Conservation (phyloP, 1,140 invertebrate genomes). For the Drosophila sproati region DNA sequence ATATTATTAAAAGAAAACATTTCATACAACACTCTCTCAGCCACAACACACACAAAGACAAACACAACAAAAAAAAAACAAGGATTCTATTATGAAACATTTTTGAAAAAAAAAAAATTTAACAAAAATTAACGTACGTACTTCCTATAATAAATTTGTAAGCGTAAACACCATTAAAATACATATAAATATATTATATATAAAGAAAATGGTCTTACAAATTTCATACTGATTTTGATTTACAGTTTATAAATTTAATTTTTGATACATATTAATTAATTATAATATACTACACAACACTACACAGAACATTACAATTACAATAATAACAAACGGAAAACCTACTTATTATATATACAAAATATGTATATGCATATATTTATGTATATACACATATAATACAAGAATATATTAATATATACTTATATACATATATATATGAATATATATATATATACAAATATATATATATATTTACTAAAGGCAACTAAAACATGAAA, state of each 20-base stretch:
- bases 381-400: slow-evolving; percentile 73
- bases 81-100: neutral
- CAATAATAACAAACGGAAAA: slow-evolving; percentile 62
- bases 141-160: slow-evolving; percentile 72
- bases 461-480: slow-evolving; percentile 73
- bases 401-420: slow-evolving; percentile 48
- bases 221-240: slow-evolving; percentile 39
- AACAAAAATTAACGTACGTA: slow-evolving; percentile 45
- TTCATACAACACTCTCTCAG: slow-evolving; percentile 32
- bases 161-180: slow-evolving; percentile 45
- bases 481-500: slow-evolving; percentile 83
- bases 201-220: slow-evolving; percentile 22
- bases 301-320: slow-evolving; percentile 34
- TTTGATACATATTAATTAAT: slow-evolving; percentile 50
- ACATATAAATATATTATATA: slow-evolving; percentile 46
- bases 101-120: slow-evolving; percentile 35
- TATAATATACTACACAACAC: slow-evolving; percentile 43
- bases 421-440: slow-evolving; percentile 50
- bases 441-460: slow-evolving; percentile 64
- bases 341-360: slow-evolving; percentile 65
- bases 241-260: slow-evolving; percentile 53
- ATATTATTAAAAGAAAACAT: slow-evolving; percentile 38
- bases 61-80: slow-evolving; percentile 29
- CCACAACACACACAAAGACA: slow-evolving; percentile 27
- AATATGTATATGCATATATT: slow-evolving; percentile 73